A percentile compares a stretch with the other conserved stretches of the same genome.
phyloP scores from a whole-genome alignment of 2,797 vertebrate species.

The Coregonus sp. region DNA sequence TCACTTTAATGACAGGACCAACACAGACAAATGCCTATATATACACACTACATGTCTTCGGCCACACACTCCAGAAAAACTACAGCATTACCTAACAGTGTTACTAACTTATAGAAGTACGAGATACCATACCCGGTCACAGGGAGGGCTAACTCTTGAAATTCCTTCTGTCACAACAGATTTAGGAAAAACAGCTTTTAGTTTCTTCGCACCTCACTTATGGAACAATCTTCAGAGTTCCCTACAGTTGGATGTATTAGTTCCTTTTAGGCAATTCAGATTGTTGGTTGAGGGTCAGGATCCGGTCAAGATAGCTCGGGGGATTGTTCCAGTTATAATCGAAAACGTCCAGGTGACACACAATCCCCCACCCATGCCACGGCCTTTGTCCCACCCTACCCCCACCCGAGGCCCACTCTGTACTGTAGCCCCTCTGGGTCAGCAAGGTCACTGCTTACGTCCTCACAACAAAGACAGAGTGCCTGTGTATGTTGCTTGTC shows the following conservation, averaged over 20 bases:
- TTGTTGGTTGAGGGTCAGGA: not conserved
- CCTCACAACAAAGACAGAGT: not conserved
- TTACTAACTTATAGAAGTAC: constrained; percentile 2
- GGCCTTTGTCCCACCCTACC: not conserved
- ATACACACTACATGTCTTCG: not conserved
- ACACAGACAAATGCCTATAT: not conserved
- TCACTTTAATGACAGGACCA: not conserved
- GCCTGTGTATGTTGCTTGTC: not conserved
- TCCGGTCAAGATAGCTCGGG: not conserved
- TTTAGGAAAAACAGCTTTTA: no score
- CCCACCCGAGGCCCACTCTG: not conserved
- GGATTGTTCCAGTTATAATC: constrained; percentile 6
- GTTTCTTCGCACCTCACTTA: no score
- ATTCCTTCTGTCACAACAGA: no score
- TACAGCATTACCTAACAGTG: not conserved
- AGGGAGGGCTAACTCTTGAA: no score
- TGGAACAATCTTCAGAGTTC: no score
- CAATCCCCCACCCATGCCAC: not conserved
- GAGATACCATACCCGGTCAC: not conserved
- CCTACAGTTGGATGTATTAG: no score
- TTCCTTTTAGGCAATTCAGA: no score
- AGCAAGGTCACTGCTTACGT: constrained; percentile 18
- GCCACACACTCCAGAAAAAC: not conserved
- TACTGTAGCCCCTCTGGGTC: constrained; percentile 11
- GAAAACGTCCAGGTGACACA: not conserved